Conservation (phyloP, 2,113 vertebrate genomes). For the Aramus guarauna region DNA sequence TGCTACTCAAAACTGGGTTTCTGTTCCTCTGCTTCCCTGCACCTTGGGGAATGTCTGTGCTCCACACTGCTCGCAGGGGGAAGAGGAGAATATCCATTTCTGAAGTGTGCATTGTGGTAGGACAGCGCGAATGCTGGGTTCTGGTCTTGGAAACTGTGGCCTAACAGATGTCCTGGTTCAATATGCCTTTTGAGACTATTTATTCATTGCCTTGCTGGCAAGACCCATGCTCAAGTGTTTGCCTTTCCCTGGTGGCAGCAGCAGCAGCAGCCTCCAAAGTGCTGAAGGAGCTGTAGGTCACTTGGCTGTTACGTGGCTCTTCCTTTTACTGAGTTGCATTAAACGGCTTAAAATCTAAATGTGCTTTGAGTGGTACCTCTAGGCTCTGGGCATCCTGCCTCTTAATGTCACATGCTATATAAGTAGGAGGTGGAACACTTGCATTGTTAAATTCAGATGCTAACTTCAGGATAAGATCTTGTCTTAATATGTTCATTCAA, state of each 20-base stretch:
- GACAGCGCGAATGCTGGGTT: not conserved
- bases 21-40: not conserved
- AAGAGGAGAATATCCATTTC: not conserved
- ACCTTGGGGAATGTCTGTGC: accelerated
- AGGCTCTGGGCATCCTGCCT: constrained; percentile 34
- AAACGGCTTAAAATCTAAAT: not conserved
- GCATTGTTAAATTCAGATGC: constrained; percentile 34
- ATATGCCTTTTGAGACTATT: constrained; percentile 17
- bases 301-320: not conserved
- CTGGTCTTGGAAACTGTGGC: not conserved
- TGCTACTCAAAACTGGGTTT: not conserved
- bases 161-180: constrained; percentile 30
- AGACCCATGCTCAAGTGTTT: not conserved
- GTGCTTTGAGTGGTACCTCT: not conserved
- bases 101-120: not conserved
- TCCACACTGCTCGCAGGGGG: not conserved
- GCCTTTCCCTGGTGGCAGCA: constrained; percentile 42
- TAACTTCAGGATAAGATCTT: constrained; percentile 29
- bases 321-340: not conserved
- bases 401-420: not conserved
- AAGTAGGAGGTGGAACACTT: constrained; percentile 33
- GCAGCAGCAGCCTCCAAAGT: not conserved
- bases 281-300: constrained; percentile 42
- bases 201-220: not conserved
- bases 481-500: not conserved